These are phyloP conservation scores for Austrolebias charrua DNA, from an alignment of 2,797 vertebrate genomes.

Conservation along the genomic window DNA sequence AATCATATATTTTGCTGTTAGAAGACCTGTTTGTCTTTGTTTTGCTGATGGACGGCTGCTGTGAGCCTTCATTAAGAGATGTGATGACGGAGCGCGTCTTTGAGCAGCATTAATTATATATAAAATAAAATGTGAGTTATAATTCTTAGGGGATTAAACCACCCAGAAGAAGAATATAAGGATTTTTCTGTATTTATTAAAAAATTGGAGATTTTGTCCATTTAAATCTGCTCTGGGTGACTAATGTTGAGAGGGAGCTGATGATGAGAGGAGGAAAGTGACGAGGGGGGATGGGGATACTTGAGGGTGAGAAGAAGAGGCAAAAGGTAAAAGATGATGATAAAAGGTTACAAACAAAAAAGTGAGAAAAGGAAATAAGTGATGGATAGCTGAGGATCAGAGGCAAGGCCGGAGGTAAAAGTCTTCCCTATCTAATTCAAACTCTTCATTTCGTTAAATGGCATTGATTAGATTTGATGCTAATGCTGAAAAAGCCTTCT, in stretches of 20 bases:
- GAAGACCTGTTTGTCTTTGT: constrained; percentile 18
- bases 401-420: constrained; percentile 12
- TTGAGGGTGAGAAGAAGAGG: constrained; percentile 4
- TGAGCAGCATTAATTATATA: not conserved
- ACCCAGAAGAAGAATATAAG: not conserved
- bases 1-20: not conserved
- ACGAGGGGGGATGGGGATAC: not conserved
- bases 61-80: constrained; percentile 27
- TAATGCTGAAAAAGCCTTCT: constrained; percentile 18
- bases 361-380: not conserved
- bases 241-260: not conserved
- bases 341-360: not conserved
- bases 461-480: constrained; percentile 10
- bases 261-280: not conserved
- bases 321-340: constrained; percentile 18
- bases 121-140: not conserved
- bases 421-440: not conserved
- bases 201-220: not conserved
- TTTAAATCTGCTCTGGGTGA: not conserved
- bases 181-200: not conserved
- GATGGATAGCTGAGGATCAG: not conserved
- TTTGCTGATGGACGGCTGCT: constrained; percentile 25
- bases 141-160: not conserved
- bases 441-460: constrained; percentile 4
- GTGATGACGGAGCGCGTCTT: constrained; percentile 27